Evolutionary conservation across 2,797 vertebrate species (phyloP).

Genomic region (Valencia hispanica): DNA sequence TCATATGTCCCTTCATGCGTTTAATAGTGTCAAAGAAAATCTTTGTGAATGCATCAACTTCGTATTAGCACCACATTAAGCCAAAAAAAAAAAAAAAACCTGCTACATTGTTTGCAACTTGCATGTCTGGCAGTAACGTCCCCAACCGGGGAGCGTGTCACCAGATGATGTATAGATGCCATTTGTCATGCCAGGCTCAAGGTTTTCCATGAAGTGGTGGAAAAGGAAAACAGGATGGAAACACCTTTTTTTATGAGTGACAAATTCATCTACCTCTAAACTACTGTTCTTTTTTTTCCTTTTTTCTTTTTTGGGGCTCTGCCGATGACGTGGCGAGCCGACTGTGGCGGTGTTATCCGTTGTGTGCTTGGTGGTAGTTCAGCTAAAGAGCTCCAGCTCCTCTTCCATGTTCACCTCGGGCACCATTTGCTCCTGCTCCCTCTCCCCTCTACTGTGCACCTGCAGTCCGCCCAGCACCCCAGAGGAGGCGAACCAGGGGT

Average conservation of each 20-base stretch:
- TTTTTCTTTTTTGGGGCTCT: slow-evolving; percentile 37
- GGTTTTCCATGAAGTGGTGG: slow-evolving; percentile 84
- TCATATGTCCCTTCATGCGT: slow-evolving; percentile 81
- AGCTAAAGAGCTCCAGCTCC: slow-evolving; percentile 98
- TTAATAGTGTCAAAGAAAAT: slow-evolving; percentile 78
- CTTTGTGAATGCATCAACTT: slow-evolving; percentile 75
- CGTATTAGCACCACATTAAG: slow-evolving; percentile 80
- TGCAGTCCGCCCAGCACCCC: slow-evolving; percentile 83
- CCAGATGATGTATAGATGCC: slow-evolving; percentile 68
- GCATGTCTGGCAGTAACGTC: slow-evolving; percentile 71
- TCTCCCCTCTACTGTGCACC: slow-evolving; percentile 84
- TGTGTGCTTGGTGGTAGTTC: slow-evolving; percentile 82
- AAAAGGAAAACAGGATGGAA: slow-evolving; percentile 81
- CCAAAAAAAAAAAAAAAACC: slow-evolving; percentile 61
- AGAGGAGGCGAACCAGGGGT: slow-evolving; percentile 93
- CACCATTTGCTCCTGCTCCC: slow-evolving; percentile 97
- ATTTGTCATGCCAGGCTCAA: slow-evolving; percentile 74
- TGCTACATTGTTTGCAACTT: slow-evolving; percentile 87
- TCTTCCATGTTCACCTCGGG: slow-evolving; percentile 99
- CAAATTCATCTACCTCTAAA: slow-evolving; percentile 81
- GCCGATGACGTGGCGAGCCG: slow-evolving; percentile 59
- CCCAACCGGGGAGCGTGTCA: slow-evolving; percentile 6
- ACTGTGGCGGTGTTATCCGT: slow-evolving; percentile 60
- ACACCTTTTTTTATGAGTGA: slow-evolving; percentile 80
- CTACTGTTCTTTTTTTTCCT: slow-evolving; percentile 61